These are phyloP conservation scores for Monochamus saltuarius DNA, from an alignment of 1,140 invertebrate species.

Conservation along the genomic window DNA sequence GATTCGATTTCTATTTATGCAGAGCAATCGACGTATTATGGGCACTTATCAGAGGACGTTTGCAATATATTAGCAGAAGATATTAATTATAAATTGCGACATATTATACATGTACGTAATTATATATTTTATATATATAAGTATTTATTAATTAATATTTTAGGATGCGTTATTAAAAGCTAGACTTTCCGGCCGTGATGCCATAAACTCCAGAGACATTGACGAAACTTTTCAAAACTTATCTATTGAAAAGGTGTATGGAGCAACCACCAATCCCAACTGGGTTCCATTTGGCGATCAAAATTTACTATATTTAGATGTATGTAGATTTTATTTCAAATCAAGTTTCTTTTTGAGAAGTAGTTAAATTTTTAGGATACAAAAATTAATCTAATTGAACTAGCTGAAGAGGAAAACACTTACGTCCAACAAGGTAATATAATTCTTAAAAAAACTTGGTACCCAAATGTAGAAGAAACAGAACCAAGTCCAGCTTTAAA, in stretches of 20 bases:
- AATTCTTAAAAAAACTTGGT: conserved; percentile 37
- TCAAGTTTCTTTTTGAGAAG: conserved; percentile 14
- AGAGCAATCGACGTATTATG: conserved; percentile 38
- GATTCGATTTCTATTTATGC: conserved; percentile 38
- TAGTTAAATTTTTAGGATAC: conserved; percentile 37
- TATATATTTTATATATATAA: conserved; percentile 11
- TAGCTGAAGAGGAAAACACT: conserved; percentile 36
- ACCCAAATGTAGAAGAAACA: conserved; percentile 28
- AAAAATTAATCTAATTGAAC: conserved; percentile 42
- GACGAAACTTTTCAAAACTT: conserved; percentile 44
- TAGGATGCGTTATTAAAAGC: conserved; percentile 46
- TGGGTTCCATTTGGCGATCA: conserved; percentile 42
- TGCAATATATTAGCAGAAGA: conserved; percentile 44
- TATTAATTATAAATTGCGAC: conserved; percentile 49
- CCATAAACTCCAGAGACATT: conserved; percentile 40
- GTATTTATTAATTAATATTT: conserved; percentile 20
- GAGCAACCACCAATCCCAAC: conserved; percentile 36
- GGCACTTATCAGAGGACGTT: conserved; percentile 39
- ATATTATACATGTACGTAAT: conserved; percentile 46
- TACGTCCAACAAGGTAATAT: conserved; percentile 37
- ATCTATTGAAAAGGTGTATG: conserved; percentile 46
- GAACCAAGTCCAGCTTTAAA: conserved; percentile 30
- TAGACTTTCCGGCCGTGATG: conserved; percentile 38
- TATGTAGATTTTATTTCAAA: conserved; percentile 25
- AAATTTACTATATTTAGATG: conserved; percentile 41